Base-by-base conservation (phyloP, 2,113 vertebrate species). In the Plecotus auritus region DNA sequence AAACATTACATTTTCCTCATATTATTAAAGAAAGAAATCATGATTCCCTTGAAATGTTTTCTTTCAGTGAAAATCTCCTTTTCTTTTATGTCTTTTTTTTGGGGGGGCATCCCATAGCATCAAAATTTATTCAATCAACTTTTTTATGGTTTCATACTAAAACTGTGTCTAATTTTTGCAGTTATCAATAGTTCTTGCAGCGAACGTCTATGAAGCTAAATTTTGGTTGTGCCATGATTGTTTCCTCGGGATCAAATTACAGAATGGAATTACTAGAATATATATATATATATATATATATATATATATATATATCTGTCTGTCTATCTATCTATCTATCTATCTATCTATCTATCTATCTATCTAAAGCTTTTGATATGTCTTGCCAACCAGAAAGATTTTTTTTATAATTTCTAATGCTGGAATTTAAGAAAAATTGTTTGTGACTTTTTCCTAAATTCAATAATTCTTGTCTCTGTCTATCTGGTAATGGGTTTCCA, bases 321-420 rank as follows among this genome's bases (percentile, higher is more conserved):
- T n/a, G n/a, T n/a, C n/a, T n/a, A n/a, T n/a, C n/a, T n/a, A n/a
- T n/a, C n/a, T n/a, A n/a, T n/a, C n/a, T n/a, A n/a, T n/a, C n/a
- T n/a, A n/a, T n/a, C n/a, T n/a, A n/a, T n/a, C n/a, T n/a, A n/a
- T n/a, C n/a, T n/a, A n/a, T n/a, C n/a, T n/a, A n/a, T n/a, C n/a
- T n/a, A n/a, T n/a, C n/a, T n/a, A n/a, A 47, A 72, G 67, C 66
- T 94, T 94, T 94, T 96, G 64, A 88, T 88, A 73, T 5, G 12
- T 59, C n/a, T 80, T 73, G 56, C 45, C 66, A 92, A 72, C 47
- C 64, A 94, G 78, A 85, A 92, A 88, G 10, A 73, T 88, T 96
- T 61, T 35, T 28, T 61, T 67, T 87, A 88, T 13, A 22, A 73
- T 94, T 85, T 92, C 67, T 73, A 85, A 92, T 69, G 40, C 16